phyloP scores from a whole-genome alignment of 2,113 vertebrate species.

The Lynx canadensis region DNA sequence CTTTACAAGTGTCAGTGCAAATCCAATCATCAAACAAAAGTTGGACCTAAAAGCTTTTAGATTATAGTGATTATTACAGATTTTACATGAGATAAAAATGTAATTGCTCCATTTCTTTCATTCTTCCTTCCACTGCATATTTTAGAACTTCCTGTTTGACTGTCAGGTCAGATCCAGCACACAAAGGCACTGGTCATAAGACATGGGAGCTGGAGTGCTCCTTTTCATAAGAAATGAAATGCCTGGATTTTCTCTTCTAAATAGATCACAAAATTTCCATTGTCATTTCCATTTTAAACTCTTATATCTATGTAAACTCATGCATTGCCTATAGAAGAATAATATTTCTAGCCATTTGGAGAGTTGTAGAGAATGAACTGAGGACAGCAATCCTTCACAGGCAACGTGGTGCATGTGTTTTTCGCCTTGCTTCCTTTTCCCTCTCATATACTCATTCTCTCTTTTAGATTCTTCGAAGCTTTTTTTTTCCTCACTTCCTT shows the following conservation, averaged over 20 bases:
- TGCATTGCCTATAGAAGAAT: neutral
- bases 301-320: constrained; percentile 13
- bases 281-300: constrained; percentile 35
- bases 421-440: neutral
- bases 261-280: constrained; percentile 9
- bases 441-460: neutral
- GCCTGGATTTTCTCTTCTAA: constrained; percentile 49
- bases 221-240: constrained; percentile 46
- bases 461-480: neutral
- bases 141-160: neutral
- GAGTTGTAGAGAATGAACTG: neutral
- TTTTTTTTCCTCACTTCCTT: neutral
- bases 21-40: constrained; percentile 54
- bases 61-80: constrained; percentile 59
- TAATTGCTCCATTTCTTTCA: constrained; percentile 53
- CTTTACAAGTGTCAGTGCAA: constrained; percentile 45
- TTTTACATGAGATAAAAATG: constrained; percentile 52
- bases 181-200: constrained; percentile 7
- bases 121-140: neutral
- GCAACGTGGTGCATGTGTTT: fast-evolving
- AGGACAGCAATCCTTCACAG: neutral
- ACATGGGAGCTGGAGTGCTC: neutral
- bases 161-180: neutral
- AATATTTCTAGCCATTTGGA: neutral
- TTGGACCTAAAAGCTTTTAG: constrained; percentile 61